Base-by-base conservation (phyloP, 2,113 vertebrate genomes). In the Craseonycteris thonglongyai region DNA sequence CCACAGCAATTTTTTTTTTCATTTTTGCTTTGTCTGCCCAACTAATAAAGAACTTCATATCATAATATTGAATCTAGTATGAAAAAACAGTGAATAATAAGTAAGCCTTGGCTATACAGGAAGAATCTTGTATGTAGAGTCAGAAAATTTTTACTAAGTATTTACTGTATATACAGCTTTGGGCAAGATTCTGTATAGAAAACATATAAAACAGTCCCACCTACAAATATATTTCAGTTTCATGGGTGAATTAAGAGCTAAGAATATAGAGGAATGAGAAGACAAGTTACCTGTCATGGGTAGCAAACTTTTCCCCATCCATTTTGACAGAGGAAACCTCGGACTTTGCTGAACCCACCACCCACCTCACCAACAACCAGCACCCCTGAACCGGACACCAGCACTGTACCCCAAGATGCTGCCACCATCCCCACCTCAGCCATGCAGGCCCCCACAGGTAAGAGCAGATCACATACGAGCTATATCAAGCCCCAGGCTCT, bases 401-500 rank as follows among this genome's bases (percentile, higher is more conserved):
- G 99, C 98, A 99, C 99, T 97, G 99, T 99, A 89, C 99, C 99
- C 90, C 98, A 99, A 98, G 99, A 99, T 96, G 99, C 99, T 78
- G 99, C 99, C 97, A 99, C 99, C 96, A 99, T 99, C 97, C 99
- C 99, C 97, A 99, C 98, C 96, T 99, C 99, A 97, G 99, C 99
- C 98, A 98, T 99, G 98, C 99, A 99, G 98, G 99, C 99, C 88
- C 99, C 99, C 94, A 99, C 99, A 99, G 99, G 99, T 99, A 98
- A 97, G 96, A 95, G 56, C 74, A 92, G 83, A 96, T 90, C 40
- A 88, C 1, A 47, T 24, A 69, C 61, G 66, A 90, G 45, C 79
- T 82, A n/a, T 14, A 83, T 56, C 24, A 92, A 78, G 69, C n/a
- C 49, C 42, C 47, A 80, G 58, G 28, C 58, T 61, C 49, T 47